A percentile compares a stretch with the other conserved stretches of the same genome.
These are phyloP conservation scores for Dendrocincla tyrannina DNA, from an alignment of 2,797 vertebrate genomes.

Conservation along the genomic window DNA sequence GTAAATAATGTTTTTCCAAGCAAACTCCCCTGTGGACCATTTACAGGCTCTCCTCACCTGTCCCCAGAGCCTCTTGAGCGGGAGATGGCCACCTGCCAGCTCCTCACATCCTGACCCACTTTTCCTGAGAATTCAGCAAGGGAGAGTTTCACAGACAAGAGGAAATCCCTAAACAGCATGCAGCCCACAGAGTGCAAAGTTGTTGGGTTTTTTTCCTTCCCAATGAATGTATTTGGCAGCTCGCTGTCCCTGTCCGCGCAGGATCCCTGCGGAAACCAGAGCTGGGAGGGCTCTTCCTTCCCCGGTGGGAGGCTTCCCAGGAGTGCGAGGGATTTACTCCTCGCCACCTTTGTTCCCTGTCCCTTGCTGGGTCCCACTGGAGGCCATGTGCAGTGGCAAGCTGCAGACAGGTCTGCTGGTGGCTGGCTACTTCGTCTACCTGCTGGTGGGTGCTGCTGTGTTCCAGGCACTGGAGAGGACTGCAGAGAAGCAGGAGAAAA, in stretches of 20 bases:
- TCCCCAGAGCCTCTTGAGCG: background rate
- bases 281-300: background rate
- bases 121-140: conserved; percentile 40
- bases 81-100: conserved; percentile 21
- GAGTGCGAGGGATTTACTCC: background rate
- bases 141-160: conserved; percentile 42
- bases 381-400: conserved; percentile 16
- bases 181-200: background rate
- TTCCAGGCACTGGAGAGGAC: conserved; percentile 70
- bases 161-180: conserved; percentile 27
- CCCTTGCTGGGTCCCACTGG: background rate
- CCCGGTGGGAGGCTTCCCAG: background rate
- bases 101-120: conserved; percentile 15
- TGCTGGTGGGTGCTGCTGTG: conserved; percentile 58
- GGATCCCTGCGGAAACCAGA: background rate
- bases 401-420: conserved; percentile 43
- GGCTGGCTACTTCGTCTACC: conserved; percentile 36
- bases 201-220: background rate
- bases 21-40: background rate
- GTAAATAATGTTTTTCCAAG: background rate
- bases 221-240: background rate
- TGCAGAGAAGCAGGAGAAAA: conserved; percentile 44
- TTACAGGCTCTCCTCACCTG: background rate
- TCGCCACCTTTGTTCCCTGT: fast-evolving
- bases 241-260: background rate